Base-by-base conservation (phyloP, 1,140 invertebrate genomes). In the Bombus impatiens region DNA sequence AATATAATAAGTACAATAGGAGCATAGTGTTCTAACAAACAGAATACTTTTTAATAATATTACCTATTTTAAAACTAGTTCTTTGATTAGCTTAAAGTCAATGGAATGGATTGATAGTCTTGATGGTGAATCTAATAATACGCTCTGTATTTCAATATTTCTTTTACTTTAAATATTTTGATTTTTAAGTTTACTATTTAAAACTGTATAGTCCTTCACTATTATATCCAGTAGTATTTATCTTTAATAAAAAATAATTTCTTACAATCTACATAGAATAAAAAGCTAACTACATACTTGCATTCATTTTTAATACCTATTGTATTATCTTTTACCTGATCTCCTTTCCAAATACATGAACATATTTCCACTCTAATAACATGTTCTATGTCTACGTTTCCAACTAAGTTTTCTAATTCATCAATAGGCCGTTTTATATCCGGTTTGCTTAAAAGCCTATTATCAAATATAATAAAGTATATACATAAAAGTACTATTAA, bases 361-460 rank as follows among this genome's bases (percentile, higher is more conserved):
- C 95, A 96, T 80, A 96, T 96, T 95, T 97, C 97, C 25, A 97
- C 95, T 91, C 96, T 97, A 1, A 96, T 97, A 13, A 96, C 90
- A 74, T 94, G 86, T 90, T 97, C 97, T 4, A 97, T 92, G 85
- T 96, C 93, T n/a, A 97, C 93, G 79, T 94, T 93, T 86, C 97
- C 96, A 83, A 96, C 96, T 71, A 97, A 94, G 87, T 97, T 47
- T 15, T 47, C 97, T 47, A 96, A 92, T 93, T 97, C 97, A 91
- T 97, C 97, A 65, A 97, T 90, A 10, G 97, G 96, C 70, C 95
- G 96, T n/a, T 94, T 94, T 78, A 96, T 86, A 91, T 97, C 97
- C 91, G 97, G 97, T 94, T 97, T 97, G 93, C 97, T 97, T 9
- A 96, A 96, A 83, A 97, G 92, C 91, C 93, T 75, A 80, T 80